Conservation (phyloP, 1,140 invertebrate species). For the Drosophila bocqueti region DNA sequence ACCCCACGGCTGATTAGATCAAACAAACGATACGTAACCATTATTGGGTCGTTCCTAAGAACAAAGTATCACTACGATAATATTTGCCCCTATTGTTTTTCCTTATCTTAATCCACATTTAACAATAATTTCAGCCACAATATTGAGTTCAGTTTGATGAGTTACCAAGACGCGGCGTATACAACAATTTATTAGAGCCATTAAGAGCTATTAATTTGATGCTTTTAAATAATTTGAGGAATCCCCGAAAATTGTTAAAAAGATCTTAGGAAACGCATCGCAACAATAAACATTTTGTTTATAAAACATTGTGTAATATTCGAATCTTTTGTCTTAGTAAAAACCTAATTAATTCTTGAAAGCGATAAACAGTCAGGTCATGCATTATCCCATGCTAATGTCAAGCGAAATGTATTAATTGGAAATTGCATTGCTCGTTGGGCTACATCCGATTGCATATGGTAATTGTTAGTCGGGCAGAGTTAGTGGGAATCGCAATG, state of each 20-base stretch:
- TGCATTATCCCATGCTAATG: neutral
- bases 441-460: slow-evolving; percentile 1
- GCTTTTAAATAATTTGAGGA: neutral
- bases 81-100: neutral
- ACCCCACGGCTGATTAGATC: slow-evolving; percentile 22
- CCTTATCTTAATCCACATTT: slow-evolving; percentile 5
- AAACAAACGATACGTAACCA: neutral
- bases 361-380: neutral
- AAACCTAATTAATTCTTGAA: neutral
- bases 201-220: neutral
- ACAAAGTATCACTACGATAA: slow-evolving; percentile 20
- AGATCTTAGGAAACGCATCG: neutral
- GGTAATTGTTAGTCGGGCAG: slow-evolving; percentile 16
- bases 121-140: neutral
- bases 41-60: slow-evolving; percentile 21
- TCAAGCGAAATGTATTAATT: slow-evolving; percentile 2
- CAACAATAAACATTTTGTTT: neutral
- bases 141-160: neutral
- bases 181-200: neutral
- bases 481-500: slow-evolving; percentile 13
- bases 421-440: neutral
- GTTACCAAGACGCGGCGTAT: neutral
- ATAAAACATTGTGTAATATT: neutral
- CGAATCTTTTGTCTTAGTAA: no score
- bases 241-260: neutral